These are phyloP conservation scores for Notolepis coatsorum DNA, from an alignment of 2,797 vertebrate species.

Conservation along the genomic window DNA sequence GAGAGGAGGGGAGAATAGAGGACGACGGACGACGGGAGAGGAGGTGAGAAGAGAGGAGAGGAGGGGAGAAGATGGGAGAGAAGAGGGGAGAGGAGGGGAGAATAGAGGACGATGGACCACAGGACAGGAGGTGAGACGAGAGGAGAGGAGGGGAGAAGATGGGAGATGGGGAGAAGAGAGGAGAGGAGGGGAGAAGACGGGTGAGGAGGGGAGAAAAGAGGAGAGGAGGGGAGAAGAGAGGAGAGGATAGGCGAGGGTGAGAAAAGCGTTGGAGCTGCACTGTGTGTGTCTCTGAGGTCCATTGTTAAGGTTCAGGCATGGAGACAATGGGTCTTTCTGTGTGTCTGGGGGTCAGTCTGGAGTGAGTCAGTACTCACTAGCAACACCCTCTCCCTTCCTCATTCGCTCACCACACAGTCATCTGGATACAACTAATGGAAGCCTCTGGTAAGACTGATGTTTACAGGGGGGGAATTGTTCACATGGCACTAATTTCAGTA, in stretches of 20 bases:
- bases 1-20: too few relatives aligned
- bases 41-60: background rate
- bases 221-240: background rate
- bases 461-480: too few relatives aligned
- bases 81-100: background rate
- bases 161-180: too few relatives aligned
- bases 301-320: conserved; percentile 33
- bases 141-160: background rate
- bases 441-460: too few relatives aligned
- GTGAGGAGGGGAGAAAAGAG: too few relatives aligned
- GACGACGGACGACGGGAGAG: too few relatives aligned
- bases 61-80: background rate
- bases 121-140: background rate
- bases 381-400: too few relatives aligned
- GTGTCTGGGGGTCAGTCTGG: conserved; percentile 1
- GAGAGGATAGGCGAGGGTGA: background rate
- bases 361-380: conserved; percentile 41
- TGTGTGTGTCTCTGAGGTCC: conserved; percentile 6
- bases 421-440: too few relatives aligned
- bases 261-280: background rate
- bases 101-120: background rate
- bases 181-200: too few relatives aligned
- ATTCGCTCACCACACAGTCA: conserved; percentile 5
- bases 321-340: conserved; percentile 45
- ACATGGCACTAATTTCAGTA: too few relatives aligned